A percentile compares a stretch with the other conserved stretches of the same genome.
Evolutionary conservation across 64 coral and sea anemone genomes (phyloP).

Genomic region (Stylophora pistillata): DNA sequence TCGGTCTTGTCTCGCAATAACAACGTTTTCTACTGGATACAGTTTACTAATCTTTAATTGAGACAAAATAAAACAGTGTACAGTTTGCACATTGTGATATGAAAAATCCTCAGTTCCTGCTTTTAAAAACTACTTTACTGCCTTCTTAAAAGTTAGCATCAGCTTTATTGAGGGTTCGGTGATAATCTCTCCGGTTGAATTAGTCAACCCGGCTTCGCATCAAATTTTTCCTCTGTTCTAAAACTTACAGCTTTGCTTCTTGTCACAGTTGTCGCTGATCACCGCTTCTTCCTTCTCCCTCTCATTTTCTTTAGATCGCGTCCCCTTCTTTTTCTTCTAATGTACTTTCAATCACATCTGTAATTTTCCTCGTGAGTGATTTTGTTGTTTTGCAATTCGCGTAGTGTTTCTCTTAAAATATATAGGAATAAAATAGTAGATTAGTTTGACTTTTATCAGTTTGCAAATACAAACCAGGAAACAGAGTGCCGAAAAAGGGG

Average conservation of each 20-base stretch:
- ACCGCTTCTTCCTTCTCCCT: background rate
- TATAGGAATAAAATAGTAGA: slow-evolving; percentile 24
- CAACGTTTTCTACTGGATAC: slow-evolving; percentile 14
- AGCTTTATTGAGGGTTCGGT: too few relatives aligned
- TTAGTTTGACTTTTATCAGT: slow-evolving; percentile 3
- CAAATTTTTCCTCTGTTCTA: background rate
- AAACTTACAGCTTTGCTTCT: slow-evolving; percentile 33
- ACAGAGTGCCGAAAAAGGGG: background rate
- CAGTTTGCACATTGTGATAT: background rate
- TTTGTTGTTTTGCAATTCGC: slow-evolving; percentile 36
- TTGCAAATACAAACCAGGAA: too few relatives aligned
- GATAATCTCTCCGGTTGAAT: too few relatives aligned
- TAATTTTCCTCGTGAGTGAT: slow-evolving; percentile 21
- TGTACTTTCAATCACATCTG: slow-evolving; percentile 24
- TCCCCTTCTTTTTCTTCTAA: slow-evolving; percentile 25
- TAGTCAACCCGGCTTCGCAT: background rate
- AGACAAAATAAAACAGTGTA: background rate
- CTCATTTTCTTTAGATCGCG: background rate
- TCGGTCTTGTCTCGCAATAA: slow-evolving; percentile 10
- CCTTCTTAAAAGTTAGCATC: too few relatives aligned
- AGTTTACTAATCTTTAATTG: slow-evolving; percentile 21
- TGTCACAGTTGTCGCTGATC: slow-evolving; percentile 39
- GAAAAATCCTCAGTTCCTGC: slow-evolving; percentile 15
- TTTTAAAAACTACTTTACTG: too few relatives aligned
- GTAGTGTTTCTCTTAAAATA: slow-evolving; percentile 46